Conservation (phyloP, 2,888 invertebrate species). For the Electrophaes corylata region DNA sequence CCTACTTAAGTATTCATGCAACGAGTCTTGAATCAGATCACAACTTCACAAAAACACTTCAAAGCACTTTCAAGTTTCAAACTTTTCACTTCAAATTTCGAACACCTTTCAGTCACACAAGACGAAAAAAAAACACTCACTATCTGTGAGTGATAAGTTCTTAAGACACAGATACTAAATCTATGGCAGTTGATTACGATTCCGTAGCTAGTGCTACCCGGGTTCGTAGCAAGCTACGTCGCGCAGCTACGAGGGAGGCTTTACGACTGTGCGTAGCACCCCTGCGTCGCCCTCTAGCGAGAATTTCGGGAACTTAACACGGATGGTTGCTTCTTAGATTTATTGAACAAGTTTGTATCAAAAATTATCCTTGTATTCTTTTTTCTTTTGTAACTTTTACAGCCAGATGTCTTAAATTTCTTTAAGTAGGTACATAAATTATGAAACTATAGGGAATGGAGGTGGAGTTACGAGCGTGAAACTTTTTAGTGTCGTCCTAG, state of each 20-base stretch:
- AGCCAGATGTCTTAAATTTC: slow-evolving; percentile 34
- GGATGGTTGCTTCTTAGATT: slow-evolving; percentile 41
- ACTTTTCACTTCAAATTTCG: slow-evolving; percentile 29
- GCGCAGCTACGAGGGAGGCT: slow-evolving; percentile 44
- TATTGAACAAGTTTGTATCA: slow-evolving; percentile 45
- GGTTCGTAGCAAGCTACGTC: slow-evolving; percentile 41
- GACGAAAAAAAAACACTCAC: slow-evolving; percentile 2
- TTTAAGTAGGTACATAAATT: slow-evolving; percentile 22
- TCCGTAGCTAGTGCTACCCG: slow-evolving; percentile 26
- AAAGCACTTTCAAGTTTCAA: slow-evolving; percentile 32
- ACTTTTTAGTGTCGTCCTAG: not conserved
- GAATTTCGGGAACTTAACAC: slow-evolving; percentile 44
- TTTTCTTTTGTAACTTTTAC: slow-evolving; percentile 32
- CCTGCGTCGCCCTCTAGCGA: slow-evolving; percentile 44
- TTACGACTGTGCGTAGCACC: slow-evolving; percentile 53
- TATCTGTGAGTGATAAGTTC: not conserved
- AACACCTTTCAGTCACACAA: slow-evolving; percentile 18
- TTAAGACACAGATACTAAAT: not conserved
- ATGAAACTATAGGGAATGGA: not conserved
- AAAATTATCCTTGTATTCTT: slow-evolving; percentile 34
- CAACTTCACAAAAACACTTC: slow-evolving; percentile 33
- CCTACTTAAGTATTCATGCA: slow-evolving; percentile 27
- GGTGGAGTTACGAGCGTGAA: not conserved
- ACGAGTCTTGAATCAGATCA: slow-evolving; percentile 20
- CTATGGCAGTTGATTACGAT: not conserved